Evolutionary conservation across 2,113 vertebrate species (phyloP).

Genomic region (Bettongia penicillata): DNA sequence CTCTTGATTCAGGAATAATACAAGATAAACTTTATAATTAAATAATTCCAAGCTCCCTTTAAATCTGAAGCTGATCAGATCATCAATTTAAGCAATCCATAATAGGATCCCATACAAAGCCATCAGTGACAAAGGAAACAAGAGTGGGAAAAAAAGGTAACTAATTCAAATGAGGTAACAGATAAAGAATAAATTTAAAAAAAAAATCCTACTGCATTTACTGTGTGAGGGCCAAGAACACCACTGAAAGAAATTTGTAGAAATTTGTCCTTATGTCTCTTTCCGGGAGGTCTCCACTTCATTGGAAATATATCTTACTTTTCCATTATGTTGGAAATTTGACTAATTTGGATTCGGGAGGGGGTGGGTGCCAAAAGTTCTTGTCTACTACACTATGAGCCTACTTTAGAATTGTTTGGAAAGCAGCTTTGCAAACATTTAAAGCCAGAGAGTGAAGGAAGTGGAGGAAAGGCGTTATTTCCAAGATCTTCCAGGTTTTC

Average conservation of each 20-base stretch:
- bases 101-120: background rate
- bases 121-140: constrained; percentile 44
- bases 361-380: background rate
- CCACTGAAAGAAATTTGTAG: background rate
- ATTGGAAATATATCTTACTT: background rate
- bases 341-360: background rate
- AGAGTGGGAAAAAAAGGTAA: background rate
- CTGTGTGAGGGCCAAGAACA: background rate
- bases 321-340: background rate
- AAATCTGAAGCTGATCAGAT: background rate
- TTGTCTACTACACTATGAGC: background rate
- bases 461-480: background rate
- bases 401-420: background rate
- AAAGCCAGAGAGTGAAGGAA: background rate
- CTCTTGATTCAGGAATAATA: background rate
- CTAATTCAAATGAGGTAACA: background rate
- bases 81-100: background rate
- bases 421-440: background rate
- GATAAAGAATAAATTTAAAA: background rate
- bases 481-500: background rate
- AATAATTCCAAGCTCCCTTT: background rate
- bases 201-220: background rate
- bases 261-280: background rate
- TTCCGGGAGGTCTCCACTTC: background rate
- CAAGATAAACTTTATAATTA: constrained; percentile 52